Base-by-base conservation (phyloP, 2,797 vertebrate species). In the Avahi laniger region DNA sequence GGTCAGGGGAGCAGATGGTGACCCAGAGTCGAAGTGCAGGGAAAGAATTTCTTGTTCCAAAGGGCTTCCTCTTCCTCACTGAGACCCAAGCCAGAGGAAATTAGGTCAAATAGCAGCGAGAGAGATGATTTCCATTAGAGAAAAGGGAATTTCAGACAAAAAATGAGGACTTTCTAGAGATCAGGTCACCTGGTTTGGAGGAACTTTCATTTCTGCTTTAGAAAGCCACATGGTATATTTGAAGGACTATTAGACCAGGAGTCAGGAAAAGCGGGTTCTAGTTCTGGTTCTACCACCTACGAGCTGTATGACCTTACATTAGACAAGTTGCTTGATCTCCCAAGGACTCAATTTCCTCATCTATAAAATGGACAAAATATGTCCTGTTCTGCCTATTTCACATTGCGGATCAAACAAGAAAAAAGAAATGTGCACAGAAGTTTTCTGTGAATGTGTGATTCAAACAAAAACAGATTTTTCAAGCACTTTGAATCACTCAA, bases 11-110 rank as follows among this genome's bases (percentile, higher is more conserved):
- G 20, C 82, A 96, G 76, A 84, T 69, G 73, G 43, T 92, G 86
- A 92, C 38, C 63, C 73, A 81, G 41, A 95, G 50, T 65, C 28
- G 33, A 73, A 13, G 22, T 20, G 0, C 22, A 50, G 35, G 5
- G 12, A 87, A 88, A 46, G 38, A 88, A 89, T 96, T 70, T 78
- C 80, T 52, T 93, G n/a, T 81, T 95, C n/a, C 54, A 52, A 14
- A 85, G 41, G 52, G 41, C 38, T 92, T 79, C 46, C 52, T 89
- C 73, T 87, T 88, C 33, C 86, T 26, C 26, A 46, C 11, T 26
- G 81, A 95, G 82, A 67, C 12, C 35, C 7, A 10, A 43, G 28
- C 69, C 14, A 22, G 54, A 81, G 48, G 38, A 88, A 88, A 82
- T 48, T 30, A 78, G 79, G 35, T 61, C 94, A 90, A 82, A 67